phyloP scores from a whole-genome alignment of 2,888 invertebrate genomes.

The Caprella mutica region DNA sequence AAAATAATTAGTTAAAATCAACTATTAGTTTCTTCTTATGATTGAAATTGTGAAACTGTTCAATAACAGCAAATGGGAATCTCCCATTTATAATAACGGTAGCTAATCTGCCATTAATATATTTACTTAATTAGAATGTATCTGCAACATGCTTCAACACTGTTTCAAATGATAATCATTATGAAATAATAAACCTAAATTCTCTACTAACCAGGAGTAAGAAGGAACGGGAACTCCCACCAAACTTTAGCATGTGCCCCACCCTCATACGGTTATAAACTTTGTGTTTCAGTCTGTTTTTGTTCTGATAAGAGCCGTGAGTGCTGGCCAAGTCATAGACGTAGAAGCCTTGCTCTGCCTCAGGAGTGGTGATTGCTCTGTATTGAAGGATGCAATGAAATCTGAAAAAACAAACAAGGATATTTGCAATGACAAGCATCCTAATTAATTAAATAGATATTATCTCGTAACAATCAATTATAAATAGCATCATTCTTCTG shows the following conservation, averaged over 20 bases:
- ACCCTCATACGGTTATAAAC: slow-evolving; percentile 64
- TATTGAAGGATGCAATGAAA: slow-evolving; percentile 31
- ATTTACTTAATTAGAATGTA: too few relatives aligned
- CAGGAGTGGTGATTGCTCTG: slow-evolving; percentile 12
- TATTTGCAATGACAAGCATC: neutral
- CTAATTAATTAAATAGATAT: too few relatives aligned
- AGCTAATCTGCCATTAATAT: too few relatives aligned
- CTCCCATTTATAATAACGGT: too few relatives aligned
- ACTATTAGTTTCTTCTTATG: too few relatives aligned
- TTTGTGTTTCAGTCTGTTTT: slow-evolving; percentile 58
- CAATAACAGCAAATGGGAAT: too few relatives aligned
- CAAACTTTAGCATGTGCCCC: slow-evolving; percentile 86
- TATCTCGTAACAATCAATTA: too few relatives aligned
- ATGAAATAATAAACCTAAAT: too few relatives aligned
- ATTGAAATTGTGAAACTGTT: too few relatives aligned
- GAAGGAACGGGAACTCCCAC: slow-evolving; percentile 70
- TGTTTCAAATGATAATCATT: too few relatives aligned
- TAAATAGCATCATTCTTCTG: too few relatives aligned
- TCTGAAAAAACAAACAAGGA: slow-evolving; percentile 2
- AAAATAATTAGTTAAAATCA: too few relatives aligned
- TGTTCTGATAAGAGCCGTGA: slow-evolving; percentile 88
- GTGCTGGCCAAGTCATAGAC: slow-evolving; percentile 85
- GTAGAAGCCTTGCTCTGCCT: slow-evolving; percentile 60
- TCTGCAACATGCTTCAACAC: neutral
- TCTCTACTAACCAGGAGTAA: slow-evolving; percentile 46